Conservation (phyloP, 2,113 vertebrate genomes). For the Coregonus clupeaformis region DNA sequence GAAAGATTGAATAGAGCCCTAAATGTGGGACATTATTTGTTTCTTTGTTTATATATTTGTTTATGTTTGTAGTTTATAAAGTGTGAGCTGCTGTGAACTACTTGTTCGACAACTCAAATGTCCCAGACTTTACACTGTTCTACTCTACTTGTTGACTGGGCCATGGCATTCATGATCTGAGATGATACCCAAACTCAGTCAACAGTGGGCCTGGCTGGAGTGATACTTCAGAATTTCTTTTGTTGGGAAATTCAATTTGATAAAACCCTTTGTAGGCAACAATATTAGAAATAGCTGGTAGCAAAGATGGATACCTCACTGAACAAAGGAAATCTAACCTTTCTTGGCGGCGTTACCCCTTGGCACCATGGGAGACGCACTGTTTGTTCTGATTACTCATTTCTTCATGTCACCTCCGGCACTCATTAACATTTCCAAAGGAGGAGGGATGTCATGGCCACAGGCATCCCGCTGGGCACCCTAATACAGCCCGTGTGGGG, state of each 20-base stretch:
- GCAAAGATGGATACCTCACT: background rate
- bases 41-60: too few relatives aligned
- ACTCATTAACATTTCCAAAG: conserved; percentile 48
- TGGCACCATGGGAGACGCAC: conserved; percentile 29
- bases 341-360: conserved; percentile 17
- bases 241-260: background rate
- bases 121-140: too few relatives aligned
- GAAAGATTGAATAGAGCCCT: too few relatives aligned
- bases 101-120: too few relatives aligned
- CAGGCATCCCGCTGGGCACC: conserved; percentile 43
- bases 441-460: conserved; percentile 16
- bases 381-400: conserved; percentile 46
- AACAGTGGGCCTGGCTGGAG: too few relatives aligned
- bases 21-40: too few relatives aligned
- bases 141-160: too few relatives aligned
- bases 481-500: background rate
- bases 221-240: too few relatives aligned
- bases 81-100: too few relatives aligned
- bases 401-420: conserved; percentile 28
- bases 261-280: background rate
- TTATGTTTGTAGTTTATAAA: too few relatives aligned
- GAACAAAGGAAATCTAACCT: conserved; percentile 19
- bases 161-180: too few relatives aligned
- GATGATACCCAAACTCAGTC: too few relatives aligned
- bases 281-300: background rate